A percentile compares a stretch with the other conserved stretches of the same genome.
phyloP scores from a whole-genome alignment of 2,113 vertebrate species.

The Accipiter cooperii region DNA sequence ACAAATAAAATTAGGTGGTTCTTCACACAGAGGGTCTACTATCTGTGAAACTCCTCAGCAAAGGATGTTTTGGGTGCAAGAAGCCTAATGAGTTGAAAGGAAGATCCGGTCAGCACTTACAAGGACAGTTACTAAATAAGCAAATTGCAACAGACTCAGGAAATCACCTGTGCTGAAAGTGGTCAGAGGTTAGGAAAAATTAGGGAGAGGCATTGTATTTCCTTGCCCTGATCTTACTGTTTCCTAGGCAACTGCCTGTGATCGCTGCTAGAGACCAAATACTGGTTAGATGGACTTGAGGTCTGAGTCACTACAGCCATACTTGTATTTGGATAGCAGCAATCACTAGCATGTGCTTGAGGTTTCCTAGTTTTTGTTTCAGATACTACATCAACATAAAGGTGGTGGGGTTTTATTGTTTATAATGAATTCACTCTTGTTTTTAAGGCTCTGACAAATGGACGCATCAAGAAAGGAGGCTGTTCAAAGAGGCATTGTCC shows the following conservation, averaged over 20 bases:
- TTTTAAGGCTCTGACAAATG: conserved; percentile 84
- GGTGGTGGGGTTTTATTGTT: not conserved
- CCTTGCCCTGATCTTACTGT: not conserved
- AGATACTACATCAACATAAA: not conserved
- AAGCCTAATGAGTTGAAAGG: not conserved
- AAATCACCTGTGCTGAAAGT: not conserved
- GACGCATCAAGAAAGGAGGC: conserved; percentile 79
- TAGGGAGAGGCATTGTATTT: not conserved
- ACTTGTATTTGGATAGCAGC: not conserved
- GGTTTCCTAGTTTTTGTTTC: not conserved
- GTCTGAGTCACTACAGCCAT: not conserved
- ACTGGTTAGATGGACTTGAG: not conserved
- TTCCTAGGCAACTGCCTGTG: not conserved
- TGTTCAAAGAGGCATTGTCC: conserved; percentile 81
- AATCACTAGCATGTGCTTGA: not conserved
- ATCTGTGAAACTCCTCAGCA: not conserved
- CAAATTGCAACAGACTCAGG: not conserved
- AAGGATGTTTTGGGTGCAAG: not conserved
- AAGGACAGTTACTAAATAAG: not conserved
- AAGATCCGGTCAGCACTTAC: not conserved
- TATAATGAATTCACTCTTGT: not conserved
- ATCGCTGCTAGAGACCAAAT: not conserved
- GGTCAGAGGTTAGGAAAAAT: not conserved
- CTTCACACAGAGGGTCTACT: not conserved
- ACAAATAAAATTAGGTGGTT: not conserved